Conservation (phyloP, 2,113 vertebrate species). For the Syngnathus floridae region DNA sequence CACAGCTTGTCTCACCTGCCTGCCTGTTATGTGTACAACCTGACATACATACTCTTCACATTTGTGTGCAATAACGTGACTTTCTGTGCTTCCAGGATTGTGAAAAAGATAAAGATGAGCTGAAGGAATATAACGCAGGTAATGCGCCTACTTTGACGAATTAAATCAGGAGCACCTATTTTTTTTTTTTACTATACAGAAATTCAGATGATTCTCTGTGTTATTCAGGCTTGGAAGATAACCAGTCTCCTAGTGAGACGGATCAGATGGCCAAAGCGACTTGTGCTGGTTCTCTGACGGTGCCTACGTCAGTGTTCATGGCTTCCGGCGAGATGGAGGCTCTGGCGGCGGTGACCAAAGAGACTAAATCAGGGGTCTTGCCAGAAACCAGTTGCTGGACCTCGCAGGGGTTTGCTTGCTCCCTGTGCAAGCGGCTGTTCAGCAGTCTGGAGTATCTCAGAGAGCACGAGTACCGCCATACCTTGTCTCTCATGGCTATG, state of each 20-base stretch:
- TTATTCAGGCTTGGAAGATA: conserved; percentile 54
- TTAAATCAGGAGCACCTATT: not conserved
- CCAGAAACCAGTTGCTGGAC: conserved; percentile 49
- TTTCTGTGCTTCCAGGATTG: conserved; percentile 65
- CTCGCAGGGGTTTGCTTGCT: conserved; percentile 68
- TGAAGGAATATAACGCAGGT: conserved; percentile 55
- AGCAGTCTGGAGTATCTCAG: conserved; percentile 67
- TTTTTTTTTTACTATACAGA: not conserved
- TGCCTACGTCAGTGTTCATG: conserved; percentile 36
- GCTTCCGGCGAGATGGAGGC: conserved; percentile 50
- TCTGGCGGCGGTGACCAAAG: conserved; percentile 37
- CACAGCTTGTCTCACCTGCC: conserved; percentile 30
- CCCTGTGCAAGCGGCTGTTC: conserved; percentile 75
- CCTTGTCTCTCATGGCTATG: conserved; percentile 66
- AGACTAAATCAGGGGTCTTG: conserved; percentile 44
- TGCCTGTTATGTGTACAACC: conserved; percentile 55
- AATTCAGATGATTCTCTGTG: conserved; percentile 18
- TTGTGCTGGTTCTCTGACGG: conserved; percentile 49
- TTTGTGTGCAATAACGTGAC: conserved; percentile 43
- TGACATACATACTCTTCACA: conserved; percentile 52
- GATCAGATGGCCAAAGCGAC: conserved; percentile 64
- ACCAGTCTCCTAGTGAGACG: conserved; percentile 37
- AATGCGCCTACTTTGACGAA: conserved; percentile 9
- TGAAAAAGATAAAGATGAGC: conserved; percentile 44
- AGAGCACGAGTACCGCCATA: conserved; percentile 70